A percentile compares a stretch with the other conserved stretches of the same genome.
These are phyloP conservation scores for Nibea coibor DNA, from an alignment of 2,113 vertebrate genomes.

Conservation along the genomic window DNA sequence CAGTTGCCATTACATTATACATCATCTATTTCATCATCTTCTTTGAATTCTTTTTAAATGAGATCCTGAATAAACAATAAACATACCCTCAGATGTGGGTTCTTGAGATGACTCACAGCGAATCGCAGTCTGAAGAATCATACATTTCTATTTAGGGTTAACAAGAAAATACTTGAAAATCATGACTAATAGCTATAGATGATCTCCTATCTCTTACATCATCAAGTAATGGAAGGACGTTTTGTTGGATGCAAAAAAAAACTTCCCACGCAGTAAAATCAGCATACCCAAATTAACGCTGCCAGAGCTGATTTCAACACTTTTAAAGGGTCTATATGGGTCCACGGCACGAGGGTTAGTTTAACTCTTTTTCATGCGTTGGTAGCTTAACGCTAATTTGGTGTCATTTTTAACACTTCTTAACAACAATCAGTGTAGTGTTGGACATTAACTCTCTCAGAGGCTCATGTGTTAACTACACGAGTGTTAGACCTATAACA, in stretches of 20 bases:
- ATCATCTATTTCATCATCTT: not conserved
- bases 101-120: constrained; percentile 42
- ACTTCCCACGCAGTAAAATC: too few relatives aligned
- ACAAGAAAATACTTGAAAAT: constrained; percentile 1
- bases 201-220: not conserved
- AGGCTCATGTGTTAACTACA: too few relatives aligned
- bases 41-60: not conserved
- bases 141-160: constrained; percentile 14
- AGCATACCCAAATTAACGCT: too few relatives aligned
- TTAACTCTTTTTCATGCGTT: too few relatives aligned
- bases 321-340: too few relatives aligned
- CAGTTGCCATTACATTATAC: not conserved
- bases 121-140: constrained; percentile 13
- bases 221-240: not conserved
- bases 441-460: too few relatives aligned
- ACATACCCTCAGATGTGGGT: not conserved
- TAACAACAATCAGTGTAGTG: too few relatives aligned
- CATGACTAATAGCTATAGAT: not conserved
- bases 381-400: too few relatives aligned
- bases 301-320: too few relatives aligned
- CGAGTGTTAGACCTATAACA: too few relatives aligned
- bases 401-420: too few relatives aligned
- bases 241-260: not conserved
- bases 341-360: too few relatives aligned
- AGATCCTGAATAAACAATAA: not conserved